Percentiles rank a stretch among this genome's conserved stretches.
Evolutionary conservation across 2,888 invertebrate genomes (phyloP).

Genomic region (Trilocha varians): DNA sequence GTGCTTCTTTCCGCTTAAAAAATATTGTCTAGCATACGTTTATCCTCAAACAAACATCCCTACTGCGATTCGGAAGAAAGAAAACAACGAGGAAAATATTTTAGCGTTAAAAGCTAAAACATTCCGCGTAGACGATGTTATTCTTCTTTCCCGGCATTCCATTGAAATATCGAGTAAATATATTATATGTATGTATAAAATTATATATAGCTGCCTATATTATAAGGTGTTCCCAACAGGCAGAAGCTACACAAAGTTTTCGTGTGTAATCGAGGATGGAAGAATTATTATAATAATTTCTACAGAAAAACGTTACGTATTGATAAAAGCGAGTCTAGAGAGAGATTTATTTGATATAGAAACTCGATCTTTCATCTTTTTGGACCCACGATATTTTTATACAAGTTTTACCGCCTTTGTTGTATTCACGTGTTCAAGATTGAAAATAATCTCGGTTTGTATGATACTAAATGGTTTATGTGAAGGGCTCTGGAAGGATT

Average conservation of each 20-base stretch:
- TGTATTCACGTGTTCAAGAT: slow-evolving; percentile 1
- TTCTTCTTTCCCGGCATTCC: slow-evolving; percentile 2
- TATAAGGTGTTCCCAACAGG: slow-evolving; percentile 4
- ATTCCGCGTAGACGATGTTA: background rate
- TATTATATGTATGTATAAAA: no score
- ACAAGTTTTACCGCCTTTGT: slow-evolving; percentile 2
- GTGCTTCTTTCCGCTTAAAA: background rate
- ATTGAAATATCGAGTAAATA: slow-evolving; percentile 2
- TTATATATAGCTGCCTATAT: slow-evolving; percentile 3
- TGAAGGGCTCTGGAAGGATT: background rate
- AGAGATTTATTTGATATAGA: slow-evolving; percentile 28
- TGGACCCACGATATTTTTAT: slow-evolving; percentile 2
- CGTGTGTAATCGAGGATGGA: slow-evolving; percentile 45
- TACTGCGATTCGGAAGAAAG: background rate
- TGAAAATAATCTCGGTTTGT: background rate
- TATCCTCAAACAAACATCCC: background rate
- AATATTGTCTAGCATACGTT: background rate
- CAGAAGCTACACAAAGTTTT: slow-evolving; percentile 22
- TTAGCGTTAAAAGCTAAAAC: background rate
- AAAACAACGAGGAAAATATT: background rate
- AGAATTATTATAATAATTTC: slow-evolving; percentile 48
- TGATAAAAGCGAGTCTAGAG: slow-evolving; percentile 21
- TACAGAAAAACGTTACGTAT: slow-evolving; percentile 33
- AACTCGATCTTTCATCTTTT: slow-evolving; percentile 5
- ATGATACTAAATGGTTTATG: background rate